Conservation (phyloP, 2,797 vertebrate species). For the Okamejei kenojei region DNA sequence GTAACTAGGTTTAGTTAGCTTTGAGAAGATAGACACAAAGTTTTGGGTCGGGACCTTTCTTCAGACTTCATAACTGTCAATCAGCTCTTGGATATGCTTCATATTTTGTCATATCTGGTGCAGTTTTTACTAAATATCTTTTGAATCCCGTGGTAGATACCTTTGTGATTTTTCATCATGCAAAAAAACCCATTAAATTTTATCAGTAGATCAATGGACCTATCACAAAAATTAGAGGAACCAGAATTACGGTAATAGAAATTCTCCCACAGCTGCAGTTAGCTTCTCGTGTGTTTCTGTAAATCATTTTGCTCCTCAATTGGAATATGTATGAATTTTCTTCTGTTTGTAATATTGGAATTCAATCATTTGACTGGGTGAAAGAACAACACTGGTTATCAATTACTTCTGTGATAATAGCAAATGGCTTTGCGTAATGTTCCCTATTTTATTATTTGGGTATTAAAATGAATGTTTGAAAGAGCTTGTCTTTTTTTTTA, state of each 20-base stretch:
- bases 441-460: not conserved
- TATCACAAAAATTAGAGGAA: not conserved
- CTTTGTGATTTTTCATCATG: not conserved
- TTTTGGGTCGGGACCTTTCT: too few relatives aligned
- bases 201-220: not conserved
- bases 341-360: not conserved
- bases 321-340: not conserved
- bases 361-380: not conserved
- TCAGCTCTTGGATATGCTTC: not conserved
- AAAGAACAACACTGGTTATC: not conserved
- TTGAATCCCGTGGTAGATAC: not conserved
- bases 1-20: not conserved
- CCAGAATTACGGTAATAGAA: not conserved
- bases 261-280: not conserved
- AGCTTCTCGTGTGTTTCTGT: not conserved
- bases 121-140: not conserved
- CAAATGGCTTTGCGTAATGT: not conserved
- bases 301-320: not conserved
- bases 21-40: not conserved
- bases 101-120: not conserved
- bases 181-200: not conserved
- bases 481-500: not conserved
- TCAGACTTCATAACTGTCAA: not conserved
- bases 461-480: not conserved
- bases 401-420: not conserved